Percentiles rank a stretch among this genome's conserved stretches.
These are phyloP conservation scores for Ariolimax columbianus DNA, from an alignment of 2,888 invertebrate genomes.

Conservation along the genomic window DNA sequence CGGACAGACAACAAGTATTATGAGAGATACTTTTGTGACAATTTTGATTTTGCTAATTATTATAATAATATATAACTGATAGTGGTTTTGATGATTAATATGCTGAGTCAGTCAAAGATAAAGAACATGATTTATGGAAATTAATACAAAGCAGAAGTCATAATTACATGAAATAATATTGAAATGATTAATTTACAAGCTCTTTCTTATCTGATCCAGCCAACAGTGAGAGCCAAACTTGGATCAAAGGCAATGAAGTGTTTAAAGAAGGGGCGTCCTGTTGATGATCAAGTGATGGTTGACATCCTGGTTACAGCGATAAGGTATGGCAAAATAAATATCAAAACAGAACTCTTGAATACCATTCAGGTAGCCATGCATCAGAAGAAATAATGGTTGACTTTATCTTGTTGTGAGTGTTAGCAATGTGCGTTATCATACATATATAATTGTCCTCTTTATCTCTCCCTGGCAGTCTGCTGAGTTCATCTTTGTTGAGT, in stretches of 20 bases:
- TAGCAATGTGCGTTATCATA: not conserved
- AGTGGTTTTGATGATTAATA: no score
- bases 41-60: no score
- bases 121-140: no score
- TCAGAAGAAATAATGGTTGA: not conserved
- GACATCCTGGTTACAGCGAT: conserved; percentile 76
- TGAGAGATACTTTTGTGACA: no score
- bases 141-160: no score
- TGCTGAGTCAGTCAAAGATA: no score
- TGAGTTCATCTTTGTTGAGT: no score
- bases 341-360: not conserved
- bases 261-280: conserved; percentile 74
- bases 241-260: conserved; percentile 73
- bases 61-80: no score
- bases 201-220: conserved; percentile 64
- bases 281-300: conserved; percentile 76
- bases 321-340: conserved; percentile 60
- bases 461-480: no score
- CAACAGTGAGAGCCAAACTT: conserved; percentile 74
- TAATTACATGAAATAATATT: no score
- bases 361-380: not conserved
- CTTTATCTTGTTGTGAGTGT: not conserved
- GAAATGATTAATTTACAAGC: no score
- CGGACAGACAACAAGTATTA: no score
- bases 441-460: not conserved